Percentiles rank a stretch among this genome's conserved stretches.
Conservation (phyloP, 2,113 vertebrate genomes). For the Anoura caudifer region DNA sequence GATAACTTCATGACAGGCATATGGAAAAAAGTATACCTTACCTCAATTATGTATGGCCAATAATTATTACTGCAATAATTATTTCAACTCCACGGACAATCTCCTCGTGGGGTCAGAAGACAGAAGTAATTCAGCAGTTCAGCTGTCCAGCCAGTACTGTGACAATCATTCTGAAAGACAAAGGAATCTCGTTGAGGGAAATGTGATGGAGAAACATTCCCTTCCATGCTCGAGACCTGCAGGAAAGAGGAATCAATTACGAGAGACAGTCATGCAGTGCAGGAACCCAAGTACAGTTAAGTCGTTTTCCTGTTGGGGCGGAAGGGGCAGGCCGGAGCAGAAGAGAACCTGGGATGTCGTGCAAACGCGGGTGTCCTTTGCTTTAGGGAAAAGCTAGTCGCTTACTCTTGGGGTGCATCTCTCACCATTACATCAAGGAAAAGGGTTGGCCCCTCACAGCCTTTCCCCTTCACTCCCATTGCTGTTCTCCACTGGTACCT, state of each 20-base stretch:
- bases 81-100: conserved; percentile 9
- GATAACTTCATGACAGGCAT: background rate
- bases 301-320: background rate
- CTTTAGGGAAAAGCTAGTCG: background rate
- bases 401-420: background rate
- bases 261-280: background rate
- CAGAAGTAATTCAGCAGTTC: background rate
- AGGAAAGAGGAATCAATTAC: background rate
- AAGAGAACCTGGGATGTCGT: no score
- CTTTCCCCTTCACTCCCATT: background rate
- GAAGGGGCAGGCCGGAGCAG: background rate
- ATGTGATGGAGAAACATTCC: background rate
- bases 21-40: background rate
- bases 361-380: background rate
- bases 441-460: background rate
- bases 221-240: background rate
- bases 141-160: background rate
- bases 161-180: conserved; percentile 36
- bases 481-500: background rate
- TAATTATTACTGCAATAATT: conserved; percentile 22
- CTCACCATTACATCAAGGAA: background rate
- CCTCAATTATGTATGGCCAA: conserved; percentile 16
- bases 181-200: background rate
- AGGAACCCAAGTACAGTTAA: background rate
- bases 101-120: background rate